A percentile compares a stretch with the other conserved stretches of the same genome.
Evolutionary conservation across 2,113 vertebrate genomes (phyloP).

Genomic region (Microcebus tavaratra): DNA sequence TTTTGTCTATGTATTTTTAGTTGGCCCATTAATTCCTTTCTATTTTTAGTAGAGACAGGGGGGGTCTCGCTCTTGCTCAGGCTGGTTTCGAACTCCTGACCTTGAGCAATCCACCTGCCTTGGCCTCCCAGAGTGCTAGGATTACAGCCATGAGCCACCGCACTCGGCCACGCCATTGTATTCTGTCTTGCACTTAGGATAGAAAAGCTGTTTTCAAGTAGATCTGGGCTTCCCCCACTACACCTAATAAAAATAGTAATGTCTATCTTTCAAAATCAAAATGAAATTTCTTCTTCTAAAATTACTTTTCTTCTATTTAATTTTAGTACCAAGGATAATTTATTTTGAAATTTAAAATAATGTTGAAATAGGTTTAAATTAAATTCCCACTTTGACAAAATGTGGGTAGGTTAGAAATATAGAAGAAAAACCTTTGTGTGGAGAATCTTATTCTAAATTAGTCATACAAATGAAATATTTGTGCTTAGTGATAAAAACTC

Average conservation of each 20-base stretch:
- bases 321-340: background rate
- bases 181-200: background rate
- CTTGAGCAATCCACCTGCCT: no score
- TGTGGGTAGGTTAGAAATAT: background rate
- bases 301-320: background rate
- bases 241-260: background rate
- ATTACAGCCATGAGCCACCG: no score
- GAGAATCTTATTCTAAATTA: constrained; percentile 19
- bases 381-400: constrained; percentile 5
- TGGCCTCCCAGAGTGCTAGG: no score
- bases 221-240: background rate
- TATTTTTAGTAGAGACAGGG: no score
- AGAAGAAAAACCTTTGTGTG: background rate
- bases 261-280: background rate
- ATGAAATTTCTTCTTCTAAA: background rate
- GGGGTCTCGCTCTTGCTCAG: no score
- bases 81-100: no score
- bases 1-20: no score
- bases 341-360: constrained; percentile 28
- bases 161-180: background rate
- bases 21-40: no score
- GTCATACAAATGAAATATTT: background rate
- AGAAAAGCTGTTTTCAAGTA: background rate
- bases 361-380: background rate
- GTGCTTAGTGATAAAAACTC: background rate